A percentile compares a stretch with the other conserved stretches of the same genome.
Evolutionary conservation across 1,140 invertebrate species (phyloP).

Genomic region (Leptopilina clavipes): DNA sequence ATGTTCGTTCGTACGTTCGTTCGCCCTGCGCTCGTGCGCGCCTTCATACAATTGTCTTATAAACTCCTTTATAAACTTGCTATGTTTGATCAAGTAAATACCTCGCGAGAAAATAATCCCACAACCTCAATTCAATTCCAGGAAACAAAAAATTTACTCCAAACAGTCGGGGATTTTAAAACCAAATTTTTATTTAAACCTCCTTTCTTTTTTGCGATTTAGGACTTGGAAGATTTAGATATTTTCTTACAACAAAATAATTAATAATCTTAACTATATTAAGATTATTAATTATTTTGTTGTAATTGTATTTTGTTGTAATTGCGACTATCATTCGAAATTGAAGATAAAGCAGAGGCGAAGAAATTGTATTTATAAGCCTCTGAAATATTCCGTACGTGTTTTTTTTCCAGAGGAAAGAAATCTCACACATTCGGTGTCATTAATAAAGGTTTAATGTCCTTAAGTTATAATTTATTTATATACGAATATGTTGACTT

Average conservation of each 20-base stretch:
- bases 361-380: slow-evolving; percentile 14
- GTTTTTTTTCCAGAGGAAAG: neutral
- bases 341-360: neutral
- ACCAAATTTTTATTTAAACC: no score
- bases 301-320: no score
- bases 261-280: no score
- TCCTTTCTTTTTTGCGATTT: no score
- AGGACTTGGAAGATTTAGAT: no score
- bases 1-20: slow-evolving; percentile 66
- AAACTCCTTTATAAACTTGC: slow-evolving; percentile 43
- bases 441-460: slow-evolving; percentile 8
- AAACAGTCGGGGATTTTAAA: no score
- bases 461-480: slow-evolving; percentile 10
- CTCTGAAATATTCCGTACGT: neutral
- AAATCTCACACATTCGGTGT: slow-evolving; percentile 5
- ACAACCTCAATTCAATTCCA: neutral
- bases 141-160: no score
- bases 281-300: no score
- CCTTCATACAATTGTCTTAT: slow-evolving; percentile 62
- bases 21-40: slow-evolving; percentile 49
- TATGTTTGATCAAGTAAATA: slow-evolving; percentile 35
- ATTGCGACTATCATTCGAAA: no score
- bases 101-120: neutral
- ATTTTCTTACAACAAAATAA: no score
- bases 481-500: neutral